Percentiles rank a stretch among this genome's conserved stretches.
Conservation (phyloP, 1,140 invertebrate genomes). For the Ostrea denselamellosa region DNA sequence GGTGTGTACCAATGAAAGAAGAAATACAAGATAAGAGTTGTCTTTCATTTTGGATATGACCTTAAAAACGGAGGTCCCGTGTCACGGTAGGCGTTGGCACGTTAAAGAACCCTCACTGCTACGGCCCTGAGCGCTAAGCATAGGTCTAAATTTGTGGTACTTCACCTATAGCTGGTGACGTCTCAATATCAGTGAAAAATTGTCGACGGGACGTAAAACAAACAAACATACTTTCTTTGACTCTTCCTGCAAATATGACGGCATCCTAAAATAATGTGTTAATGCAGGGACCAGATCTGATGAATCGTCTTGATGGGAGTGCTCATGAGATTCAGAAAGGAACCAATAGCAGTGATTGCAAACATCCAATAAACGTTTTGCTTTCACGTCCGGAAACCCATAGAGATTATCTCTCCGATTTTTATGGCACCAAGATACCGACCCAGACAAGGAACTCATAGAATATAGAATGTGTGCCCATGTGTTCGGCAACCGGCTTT, state of each 20-base stretch:
- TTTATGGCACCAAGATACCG: neutral
- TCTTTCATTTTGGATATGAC: too few species aligned
- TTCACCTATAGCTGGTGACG: too few species aligned
- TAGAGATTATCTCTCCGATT: slow-evolving; percentile 6
- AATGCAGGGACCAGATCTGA: slow-evolving; percentile 39
- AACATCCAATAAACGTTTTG: neutral
- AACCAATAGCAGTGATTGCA: neutral
- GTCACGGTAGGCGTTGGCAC: too few species aligned
- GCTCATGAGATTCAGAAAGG: slow-evolving; percentile 21
- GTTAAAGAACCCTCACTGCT: too few species aligned
- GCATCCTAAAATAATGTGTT: slow-evolving; percentile 11
- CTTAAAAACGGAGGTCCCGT: too few species aligned
- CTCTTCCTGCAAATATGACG: neutral
- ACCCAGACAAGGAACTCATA: neutral
- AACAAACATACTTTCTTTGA: too few species aligned
- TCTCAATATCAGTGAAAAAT: too few species aligned
- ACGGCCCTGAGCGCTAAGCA: too few species aligned
- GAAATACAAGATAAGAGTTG: neutral
- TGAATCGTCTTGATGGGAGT: slow-evolving; percentile 17
- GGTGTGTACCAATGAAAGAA: slow-evolving; percentile 20
- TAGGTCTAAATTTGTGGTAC: too few species aligned
- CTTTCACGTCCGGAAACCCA: neutral
- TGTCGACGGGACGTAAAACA: too few species aligned
- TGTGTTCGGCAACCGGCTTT: slow-evolving; percentile 1
- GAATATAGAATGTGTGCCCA: slow-evolving; percentile 21